Conservation (phyloP, 2,113 vertebrate species). For the Phaethornis superciliosus region DNA sequence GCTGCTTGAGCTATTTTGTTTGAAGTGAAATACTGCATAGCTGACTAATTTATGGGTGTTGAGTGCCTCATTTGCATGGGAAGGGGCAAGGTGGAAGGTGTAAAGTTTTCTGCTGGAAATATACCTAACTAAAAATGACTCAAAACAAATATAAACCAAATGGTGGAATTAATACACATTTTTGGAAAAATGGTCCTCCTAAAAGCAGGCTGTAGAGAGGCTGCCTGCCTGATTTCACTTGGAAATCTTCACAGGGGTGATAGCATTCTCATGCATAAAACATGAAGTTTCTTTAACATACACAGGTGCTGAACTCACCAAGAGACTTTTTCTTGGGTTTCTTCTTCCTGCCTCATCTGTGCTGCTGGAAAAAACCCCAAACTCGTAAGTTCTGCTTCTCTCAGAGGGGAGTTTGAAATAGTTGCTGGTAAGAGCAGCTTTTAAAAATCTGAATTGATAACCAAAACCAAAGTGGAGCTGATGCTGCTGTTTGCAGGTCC, state of each 20-base stretch:
- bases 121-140: background rate
- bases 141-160: background rate
- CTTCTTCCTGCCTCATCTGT: background rate
- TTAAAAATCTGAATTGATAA: background rate
- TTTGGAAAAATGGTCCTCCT: background rate
- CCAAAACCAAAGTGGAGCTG: background rate
- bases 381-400: background rate
- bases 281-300: background rate
- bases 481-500: background rate
- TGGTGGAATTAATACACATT: background rate
- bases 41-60: slow-evolving; percentile 26
- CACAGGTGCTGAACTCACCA: background rate
- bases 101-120: background rate
- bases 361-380: background rate
- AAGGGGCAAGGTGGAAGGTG: background rate
- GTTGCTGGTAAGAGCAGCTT: background rate
- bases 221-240: background rate
- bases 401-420: background rate
- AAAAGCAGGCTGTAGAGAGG: background rate
- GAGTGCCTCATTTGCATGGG: slow-evolving; percentile 6
- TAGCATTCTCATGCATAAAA: background rate
- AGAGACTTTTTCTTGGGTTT: background rate
- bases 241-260: background rate
- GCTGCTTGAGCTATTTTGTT: slow-evolving; percentile 41
- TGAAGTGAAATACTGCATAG: slow-evolving; percentile 3